phyloP scores from a whole-genome alignment of 2,113 vertebrate genomes.

The Morone chrysops region DNA sequence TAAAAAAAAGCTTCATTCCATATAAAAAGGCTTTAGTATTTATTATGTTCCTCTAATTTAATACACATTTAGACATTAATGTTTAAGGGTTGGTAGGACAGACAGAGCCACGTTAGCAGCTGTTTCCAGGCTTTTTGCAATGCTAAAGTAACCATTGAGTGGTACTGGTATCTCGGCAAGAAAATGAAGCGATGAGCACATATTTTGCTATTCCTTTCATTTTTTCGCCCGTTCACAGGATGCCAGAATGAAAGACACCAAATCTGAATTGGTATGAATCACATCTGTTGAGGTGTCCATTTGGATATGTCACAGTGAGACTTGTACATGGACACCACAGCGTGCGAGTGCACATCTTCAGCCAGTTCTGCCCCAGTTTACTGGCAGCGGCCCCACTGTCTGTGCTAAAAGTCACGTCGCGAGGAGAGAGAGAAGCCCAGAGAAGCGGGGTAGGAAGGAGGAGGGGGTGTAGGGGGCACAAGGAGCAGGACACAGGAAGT shows the following conservation, averaged over 20 bases:
- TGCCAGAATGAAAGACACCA: not conserved
- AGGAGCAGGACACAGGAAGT: slow-evolving; percentile 87
- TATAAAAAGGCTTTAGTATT: too few species aligned
- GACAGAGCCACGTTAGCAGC: not conserved
- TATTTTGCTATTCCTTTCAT: not conserved
- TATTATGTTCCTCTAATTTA: not conserved
- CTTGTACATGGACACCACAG: slow-evolving; percentile 44
- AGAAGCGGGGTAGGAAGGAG: slow-evolving; percentile 73
- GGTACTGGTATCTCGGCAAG: not conserved
- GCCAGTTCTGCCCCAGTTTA: slow-evolving; percentile 80
- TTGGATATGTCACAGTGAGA: slow-evolving; percentile 12
- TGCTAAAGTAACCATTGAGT: not conserved
- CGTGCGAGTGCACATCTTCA: slow-evolving; percentile 69
- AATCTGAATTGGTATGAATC: not conserved
- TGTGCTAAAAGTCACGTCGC: slow-evolving; percentile 87
- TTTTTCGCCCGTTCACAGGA: not conserved
- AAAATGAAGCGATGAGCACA: not conserved
- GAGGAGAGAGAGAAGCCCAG: slow-evolving; percentile 74
- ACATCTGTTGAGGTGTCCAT: slow-evolving; percentile 12
- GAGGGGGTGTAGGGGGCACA: slow-evolving; percentile 80
- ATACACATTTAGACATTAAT: too few species aligned
- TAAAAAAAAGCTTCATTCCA: too few species aligned
- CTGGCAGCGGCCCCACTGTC: slow-evolving; percentile 82
- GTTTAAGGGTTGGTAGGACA: not conserved
- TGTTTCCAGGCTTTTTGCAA: not conserved